A percentile compares a stretch with the other conserved stretches of the same genome.
phyloP scores from a whole-genome alignment of 2,113 vertebrate species.

The Trogon melanurus region DNA sequence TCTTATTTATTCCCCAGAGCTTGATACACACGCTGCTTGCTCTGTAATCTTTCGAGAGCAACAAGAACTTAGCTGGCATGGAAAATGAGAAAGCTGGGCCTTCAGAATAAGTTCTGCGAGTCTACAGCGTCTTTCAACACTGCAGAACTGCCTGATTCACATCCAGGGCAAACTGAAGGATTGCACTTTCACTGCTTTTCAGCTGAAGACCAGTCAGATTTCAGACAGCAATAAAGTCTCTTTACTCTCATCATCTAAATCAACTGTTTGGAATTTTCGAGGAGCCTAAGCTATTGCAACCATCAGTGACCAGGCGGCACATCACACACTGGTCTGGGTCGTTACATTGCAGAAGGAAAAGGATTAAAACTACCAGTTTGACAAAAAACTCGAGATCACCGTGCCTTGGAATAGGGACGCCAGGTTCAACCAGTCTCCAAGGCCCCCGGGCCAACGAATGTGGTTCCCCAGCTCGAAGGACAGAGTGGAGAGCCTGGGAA shows the following conservation, averaged over 20 bases:
- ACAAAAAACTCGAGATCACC: not conserved
- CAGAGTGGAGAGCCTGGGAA: not conserved
- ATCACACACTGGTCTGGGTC: not conserved
- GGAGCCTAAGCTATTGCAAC: not conserved
- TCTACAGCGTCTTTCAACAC: not conserved
- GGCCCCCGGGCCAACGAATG: rapidly evolving
- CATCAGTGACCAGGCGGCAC: not conserved
- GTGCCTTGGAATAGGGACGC: rapidly evolving
- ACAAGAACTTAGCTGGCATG: not conserved
- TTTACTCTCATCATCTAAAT: not conserved
- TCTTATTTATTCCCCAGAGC: constrained; percentile 25
- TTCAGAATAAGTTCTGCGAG: not conserved
- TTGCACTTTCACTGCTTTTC: not conserved
- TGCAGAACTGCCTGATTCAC: not conserved
- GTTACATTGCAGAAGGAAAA: not conserved
- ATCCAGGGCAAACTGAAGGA: not conserved
- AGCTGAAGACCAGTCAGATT: rapidly evolving
- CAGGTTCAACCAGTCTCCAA: not conserved
- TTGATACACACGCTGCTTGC: not conserved
- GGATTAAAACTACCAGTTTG: not conserved
- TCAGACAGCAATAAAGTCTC: not conserved
- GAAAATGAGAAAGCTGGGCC: not conserved
- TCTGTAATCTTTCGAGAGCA: not conserved
- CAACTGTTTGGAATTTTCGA: not conserved
- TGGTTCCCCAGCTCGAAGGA: not conserved